Percentiles rank a stretch among this genome's conserved stretches.
phyloP scores from a whole-genome alignment of 2,797 vertebrate genomes.

The Rousettus madagascariensis region DNA sequence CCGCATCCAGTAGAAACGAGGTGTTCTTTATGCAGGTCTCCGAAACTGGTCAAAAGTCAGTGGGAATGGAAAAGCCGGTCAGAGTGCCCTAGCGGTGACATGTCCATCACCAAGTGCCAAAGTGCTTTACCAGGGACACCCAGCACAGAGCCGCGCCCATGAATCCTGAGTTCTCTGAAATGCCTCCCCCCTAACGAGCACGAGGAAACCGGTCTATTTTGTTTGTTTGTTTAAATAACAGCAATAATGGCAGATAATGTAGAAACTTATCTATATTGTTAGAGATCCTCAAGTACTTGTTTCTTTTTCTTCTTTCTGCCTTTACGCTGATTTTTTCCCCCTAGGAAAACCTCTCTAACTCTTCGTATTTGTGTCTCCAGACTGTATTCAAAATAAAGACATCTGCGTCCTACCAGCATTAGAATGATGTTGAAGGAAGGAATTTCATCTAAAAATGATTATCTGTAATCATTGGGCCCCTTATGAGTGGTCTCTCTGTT shows the following conservation, averaged over 20 bases:
- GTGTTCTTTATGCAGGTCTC: background rate
- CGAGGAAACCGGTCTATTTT: background rate
- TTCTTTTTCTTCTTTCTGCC: background rate
- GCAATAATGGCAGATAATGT: background rate
- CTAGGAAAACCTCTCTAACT: background rate
- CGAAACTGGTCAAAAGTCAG: background rate
- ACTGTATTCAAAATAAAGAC: background rate
- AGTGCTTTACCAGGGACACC: background rate
- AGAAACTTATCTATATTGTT: background rate
- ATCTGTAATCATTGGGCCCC: background rate
- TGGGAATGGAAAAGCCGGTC: background rate
- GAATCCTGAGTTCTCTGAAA: background rate
- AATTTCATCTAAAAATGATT: background rate
- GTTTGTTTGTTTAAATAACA: background rate
- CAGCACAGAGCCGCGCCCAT: background rate
- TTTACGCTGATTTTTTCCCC: background rate
- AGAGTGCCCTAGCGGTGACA: background rate
- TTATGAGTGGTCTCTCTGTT: background rate
- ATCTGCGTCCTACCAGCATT: background rate
- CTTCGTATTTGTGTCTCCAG: background rate
- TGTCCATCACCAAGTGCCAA: too few species aligned
- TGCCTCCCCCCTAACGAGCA: background rate
- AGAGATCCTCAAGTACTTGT: background rate
- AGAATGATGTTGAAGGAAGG: background rate
- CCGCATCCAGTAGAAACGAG: background rate